Evolutionary conservation across 2,113 vertebrate species (phyloP).

Genomic region (Boleophthalmus pectinirostris): DNA sequence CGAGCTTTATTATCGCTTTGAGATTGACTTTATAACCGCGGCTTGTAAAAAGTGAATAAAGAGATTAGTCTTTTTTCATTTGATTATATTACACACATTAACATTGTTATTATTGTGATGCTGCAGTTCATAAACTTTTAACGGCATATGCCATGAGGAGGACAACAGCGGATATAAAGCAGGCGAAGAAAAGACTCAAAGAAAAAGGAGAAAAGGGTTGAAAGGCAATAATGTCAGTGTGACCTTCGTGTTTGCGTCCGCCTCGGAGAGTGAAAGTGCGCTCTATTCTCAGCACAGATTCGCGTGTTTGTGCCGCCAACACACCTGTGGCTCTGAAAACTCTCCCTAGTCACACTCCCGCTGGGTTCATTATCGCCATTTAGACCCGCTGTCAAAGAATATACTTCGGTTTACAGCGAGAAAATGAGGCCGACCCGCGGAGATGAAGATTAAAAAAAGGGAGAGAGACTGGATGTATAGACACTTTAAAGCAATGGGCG

Average conservation of each 20-base stretch:
- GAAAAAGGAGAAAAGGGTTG: conserved; percentile 10
- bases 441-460: conserved; percentile 11
- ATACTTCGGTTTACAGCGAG: conserved; percentile 33
- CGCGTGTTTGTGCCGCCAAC: conserved; percentile 18
- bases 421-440: conserved; percentile 7
- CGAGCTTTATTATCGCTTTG: conserved; percentile 19
- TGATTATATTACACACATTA: conserved; percentile 28
- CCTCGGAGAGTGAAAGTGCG: conserved; percentile 23
- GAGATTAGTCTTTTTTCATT: conserved; percentile 21
- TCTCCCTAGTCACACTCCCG: conserved; percentile 49
- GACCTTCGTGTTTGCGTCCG: conserved; percentile 31
- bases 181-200: background rate
- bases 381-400: conserved; percentile 31
- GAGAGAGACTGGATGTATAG: conserved; percentile 11
- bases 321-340: conserved; percentile 47
- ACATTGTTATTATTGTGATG: conserved; percentile 29
- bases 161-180: background rate
- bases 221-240: conserved; percentile 21
- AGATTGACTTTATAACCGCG: conserved; percentile 17
- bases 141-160: conserved; percentile 18
- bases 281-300: conserved; percentile 31
- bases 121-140: conserved; percentile 24
- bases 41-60: conserved; percentile 16
- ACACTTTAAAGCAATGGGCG: conserved; percentile 23
- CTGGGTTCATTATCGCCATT: conserved; percentile 68